phyloP scores from a whole-genome alignment of 1,140 invertebrate genomes.

The Tetramorium alpestre region DNA sequence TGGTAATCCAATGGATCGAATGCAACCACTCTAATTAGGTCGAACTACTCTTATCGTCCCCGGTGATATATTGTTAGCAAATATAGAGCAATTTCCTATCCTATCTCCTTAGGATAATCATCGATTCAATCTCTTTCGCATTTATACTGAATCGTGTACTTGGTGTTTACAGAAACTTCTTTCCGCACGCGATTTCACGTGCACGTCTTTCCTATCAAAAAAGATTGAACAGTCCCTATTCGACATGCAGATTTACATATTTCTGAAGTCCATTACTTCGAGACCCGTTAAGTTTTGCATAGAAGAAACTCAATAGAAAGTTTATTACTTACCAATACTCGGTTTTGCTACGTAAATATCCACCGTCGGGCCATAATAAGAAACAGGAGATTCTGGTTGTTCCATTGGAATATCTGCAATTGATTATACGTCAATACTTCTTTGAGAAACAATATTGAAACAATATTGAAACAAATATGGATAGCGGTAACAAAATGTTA shows the following conservation, averaged over 20 bases:
- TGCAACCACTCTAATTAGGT: constrained; percentile 64
- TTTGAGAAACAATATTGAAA: not conserved
- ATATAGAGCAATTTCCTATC: not conserved
- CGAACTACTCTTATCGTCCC: constrained; percentile 62
- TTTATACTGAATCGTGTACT: not conserved
- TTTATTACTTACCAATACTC: constrained; percentile 87
- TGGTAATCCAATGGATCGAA: not conserved
- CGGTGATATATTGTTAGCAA: constrained; percentile 30
- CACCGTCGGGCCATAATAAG: constrained; percentile 89
- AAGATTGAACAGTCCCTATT: not conserved
- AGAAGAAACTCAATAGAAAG: not conserved
- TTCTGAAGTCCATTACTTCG: not conserved
- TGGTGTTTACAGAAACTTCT: constrained; percentile 7
- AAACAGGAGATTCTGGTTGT: constrained; percentile 87
- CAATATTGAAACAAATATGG: not conserved
- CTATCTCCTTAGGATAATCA: not conserved
- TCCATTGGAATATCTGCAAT: constrained; percentile 85
- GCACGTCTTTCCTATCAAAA: not conserved
- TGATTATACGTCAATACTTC: constrained; percentile 19
- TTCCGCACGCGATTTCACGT: constrained; percentile 63
- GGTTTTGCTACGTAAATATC: constrained; percentile 85
- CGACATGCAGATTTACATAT: not conserved
- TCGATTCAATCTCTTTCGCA: constrained; percentile 23
- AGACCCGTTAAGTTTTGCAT: not conserved
- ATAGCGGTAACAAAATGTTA: not conserved